Conservation (phyloP, 2,888 invertebrate genomes). For the Mesorhabditis spiculigera region DNA sequence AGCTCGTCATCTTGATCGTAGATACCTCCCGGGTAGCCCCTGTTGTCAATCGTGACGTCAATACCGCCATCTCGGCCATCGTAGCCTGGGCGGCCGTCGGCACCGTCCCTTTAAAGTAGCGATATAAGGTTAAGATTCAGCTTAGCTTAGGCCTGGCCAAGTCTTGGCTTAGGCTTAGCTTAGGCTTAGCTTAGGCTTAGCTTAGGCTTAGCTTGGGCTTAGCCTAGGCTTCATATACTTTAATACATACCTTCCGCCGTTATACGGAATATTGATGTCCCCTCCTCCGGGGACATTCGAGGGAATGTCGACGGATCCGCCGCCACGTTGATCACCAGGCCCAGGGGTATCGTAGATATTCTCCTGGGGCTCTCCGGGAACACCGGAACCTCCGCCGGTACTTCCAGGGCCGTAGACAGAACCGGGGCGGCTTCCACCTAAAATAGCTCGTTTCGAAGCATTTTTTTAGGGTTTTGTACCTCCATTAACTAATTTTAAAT, state of each 20-base stretch:
- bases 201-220: no score
- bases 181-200: no score
- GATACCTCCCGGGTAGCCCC: constrained; percentile 23
- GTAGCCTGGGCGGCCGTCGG: constrained; percentile 26
- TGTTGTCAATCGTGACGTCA: background rate
- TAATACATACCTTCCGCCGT: no score
- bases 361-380: constrained; percentile 1
- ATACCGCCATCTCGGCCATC: constrained; percentile 27
- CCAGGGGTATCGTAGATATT: constrained; percentile 1
- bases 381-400: background rate
- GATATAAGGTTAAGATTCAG: no score
- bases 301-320: background rate
- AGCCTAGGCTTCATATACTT: no score
- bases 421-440: background rate
- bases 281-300: no score
- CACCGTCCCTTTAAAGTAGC: constrained; percentile 10
- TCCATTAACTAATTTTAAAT: no score
- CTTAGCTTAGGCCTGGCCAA: no score
- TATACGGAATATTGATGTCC: no score
- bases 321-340: background rate
- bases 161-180: no score
- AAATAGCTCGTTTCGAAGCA: no score
- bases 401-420: background rate
- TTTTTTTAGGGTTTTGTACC: no score
- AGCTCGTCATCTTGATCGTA: constrained; percentile 50